Evolutionary conservation across 1,140 invertebrate genomes (phyloP).

Genomic region (Drosophila hydei): DNA sequence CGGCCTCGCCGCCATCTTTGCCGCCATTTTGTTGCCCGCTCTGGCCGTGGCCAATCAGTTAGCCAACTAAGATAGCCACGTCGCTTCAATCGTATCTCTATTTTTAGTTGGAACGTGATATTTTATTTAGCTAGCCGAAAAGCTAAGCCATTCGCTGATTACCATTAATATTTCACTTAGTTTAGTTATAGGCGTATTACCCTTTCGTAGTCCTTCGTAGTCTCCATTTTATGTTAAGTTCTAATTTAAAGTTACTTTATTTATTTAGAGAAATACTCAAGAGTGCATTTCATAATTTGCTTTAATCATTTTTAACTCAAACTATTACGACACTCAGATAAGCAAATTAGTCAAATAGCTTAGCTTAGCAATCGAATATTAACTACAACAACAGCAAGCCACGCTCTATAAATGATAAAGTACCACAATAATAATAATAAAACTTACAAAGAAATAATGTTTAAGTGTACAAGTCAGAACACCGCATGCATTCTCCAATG

Average conservation of each 20-base stretch:
- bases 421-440: constrained; percentile 9
- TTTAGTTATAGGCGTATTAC: constrained; percentile 43
- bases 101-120: constrained; percentile 76
- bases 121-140: constrained; percentile 55
- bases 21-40: constrained; percentile 44
- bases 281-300: constrained; percentile 23
- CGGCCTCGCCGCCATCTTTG: constrained; percentile 37
- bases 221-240: constrained; percentile 21
- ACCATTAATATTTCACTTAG: constrained; percentile 50
- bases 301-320: constrained; percentile 7
- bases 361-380: constrained; percentile 9
- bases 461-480: constrained; percentile 49
- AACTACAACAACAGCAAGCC: constrained; percentile 18
- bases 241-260: background rate
- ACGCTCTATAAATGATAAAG: constrained; percentile 18
- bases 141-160: constrained; percentile 60
- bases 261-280: constrained; percentile 20
- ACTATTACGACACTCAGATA: constrained; percentile 1
- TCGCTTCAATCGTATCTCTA: constrained; percentile 15
- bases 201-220: background rate
- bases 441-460: constrained; percentile 33
- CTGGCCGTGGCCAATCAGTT: constrained; percentile 44
- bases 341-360: constrained; percentile 24
- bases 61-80: constrained; percentile 35
- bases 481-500: constrained; percentile 36